Evolutionary conservation across 2,113 vertebrate genomes (phyloP), one percentile per base, ranked within the genome.

Genomic region (Urocynchramus pylzowi): DNA sequence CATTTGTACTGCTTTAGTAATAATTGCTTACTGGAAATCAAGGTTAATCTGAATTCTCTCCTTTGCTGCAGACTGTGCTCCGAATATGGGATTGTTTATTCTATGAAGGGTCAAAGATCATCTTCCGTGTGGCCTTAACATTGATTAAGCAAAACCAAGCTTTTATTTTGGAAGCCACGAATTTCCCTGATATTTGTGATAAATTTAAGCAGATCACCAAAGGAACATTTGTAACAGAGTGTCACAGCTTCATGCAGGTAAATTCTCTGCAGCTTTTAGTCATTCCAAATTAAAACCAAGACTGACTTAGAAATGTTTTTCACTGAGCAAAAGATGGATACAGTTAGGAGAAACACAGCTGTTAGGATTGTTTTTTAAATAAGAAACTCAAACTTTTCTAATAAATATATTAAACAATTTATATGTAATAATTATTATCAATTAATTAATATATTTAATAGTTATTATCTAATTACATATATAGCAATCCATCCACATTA

Each of bases 61-160:
- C 69, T 94, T 70, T 68, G 79, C 74, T 57, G 30, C 97, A 99
- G 99, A 99, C 99, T 2, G 99, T 99, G 57, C 97, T 99, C 64
- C 98, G 99, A 56, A 97, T 99, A 96, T 99, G 99, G 99, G 99
- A 99, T 86, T 99, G 99, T 94, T 97, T 99, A 49, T 99, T 99
- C 97, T 99, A 99, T 2, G 99, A 99, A 92, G 99, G 99, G 56
- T 99, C 99, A 11, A 99, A 99, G 97, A 98, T 99, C 64, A 97
- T 99, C 54, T 99, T 99, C 97, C 99, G 99, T 0, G 99, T 99
- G 71, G 99, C 99, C 52, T 98, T 99, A 96, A 99, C 99, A 0
- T 74, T 99, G 64, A 98, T 99, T 79, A 98, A 98, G 42, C 99
- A 99, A 69, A 97, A 99, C 69, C 98, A 99, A 97, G 97, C 98